Conservation (phyloP, 2,113 vertebrate species). For the Pristiophorus japonicus region DNA sequence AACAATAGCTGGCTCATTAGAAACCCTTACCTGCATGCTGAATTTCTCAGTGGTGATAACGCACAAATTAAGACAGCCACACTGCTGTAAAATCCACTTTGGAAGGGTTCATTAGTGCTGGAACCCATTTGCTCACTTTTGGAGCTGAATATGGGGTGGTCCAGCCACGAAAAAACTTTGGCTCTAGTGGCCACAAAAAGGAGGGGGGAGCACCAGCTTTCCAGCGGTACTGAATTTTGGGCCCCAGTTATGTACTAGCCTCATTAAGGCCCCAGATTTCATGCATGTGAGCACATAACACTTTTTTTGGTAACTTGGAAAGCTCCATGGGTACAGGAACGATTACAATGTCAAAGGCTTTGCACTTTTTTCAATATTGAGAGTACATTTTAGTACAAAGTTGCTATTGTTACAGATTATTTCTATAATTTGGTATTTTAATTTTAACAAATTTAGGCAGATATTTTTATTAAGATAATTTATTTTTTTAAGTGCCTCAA, state of each 20-base stretch:
- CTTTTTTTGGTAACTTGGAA: background rate
- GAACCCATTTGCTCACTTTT: no score
- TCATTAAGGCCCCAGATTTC: background rate
- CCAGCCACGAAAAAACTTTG: no score
- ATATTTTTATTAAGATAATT: background rate
- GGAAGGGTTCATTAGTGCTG: no score
- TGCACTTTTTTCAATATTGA: background rate
- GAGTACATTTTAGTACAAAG: background rate
- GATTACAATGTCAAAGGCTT: background rate
- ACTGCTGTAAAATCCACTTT: no score
- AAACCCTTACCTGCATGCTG: no score
- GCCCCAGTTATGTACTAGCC: background rate
- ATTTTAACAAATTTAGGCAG: background rate
- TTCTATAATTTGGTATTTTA: background rate
- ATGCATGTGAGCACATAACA: background rate
- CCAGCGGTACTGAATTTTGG: no score
- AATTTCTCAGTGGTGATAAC: no score
- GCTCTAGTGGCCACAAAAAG: no score
- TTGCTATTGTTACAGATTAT: background rate
- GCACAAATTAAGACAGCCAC: no score
- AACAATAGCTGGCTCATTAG: no score
- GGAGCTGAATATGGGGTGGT: no score
- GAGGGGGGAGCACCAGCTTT: no score
- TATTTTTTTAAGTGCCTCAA: background rate
- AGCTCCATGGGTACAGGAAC: background rate